Percentiles rank a stretch among this genome's conserved stretches.
phyloP scores from a whole-genome alignment of 2,113 vertebrate genomes.

The Nothobranchius furzeri region DNA sequence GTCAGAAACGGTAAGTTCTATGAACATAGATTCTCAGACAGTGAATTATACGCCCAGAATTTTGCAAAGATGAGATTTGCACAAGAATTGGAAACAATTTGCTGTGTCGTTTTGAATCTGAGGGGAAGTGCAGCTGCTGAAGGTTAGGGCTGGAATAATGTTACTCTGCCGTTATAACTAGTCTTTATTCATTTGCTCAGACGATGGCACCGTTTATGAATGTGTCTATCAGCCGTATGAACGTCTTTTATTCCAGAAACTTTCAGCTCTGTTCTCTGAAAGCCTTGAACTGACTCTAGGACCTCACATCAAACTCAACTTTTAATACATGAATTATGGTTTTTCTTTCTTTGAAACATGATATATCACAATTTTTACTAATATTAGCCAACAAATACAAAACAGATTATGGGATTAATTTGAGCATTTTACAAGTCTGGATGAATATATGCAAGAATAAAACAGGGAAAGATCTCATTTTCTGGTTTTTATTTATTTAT shows the following conservation, averaged over 20 bases:
- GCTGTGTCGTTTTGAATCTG: constrained; percentile 6
- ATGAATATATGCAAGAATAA: too few species aligned
- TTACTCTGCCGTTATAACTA: background rate
- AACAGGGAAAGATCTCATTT: too few species aligned
- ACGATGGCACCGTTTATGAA: background rate
- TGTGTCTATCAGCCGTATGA: background rate
- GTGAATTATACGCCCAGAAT: background rate
- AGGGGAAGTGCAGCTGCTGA: background rate
- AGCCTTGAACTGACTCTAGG: background rate
- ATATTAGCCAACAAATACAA: too few species aligned
- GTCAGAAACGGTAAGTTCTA: constrained; percentile 8
- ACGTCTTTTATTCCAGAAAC: too few species aligned
- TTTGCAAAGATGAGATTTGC: constrained; percentile 2
- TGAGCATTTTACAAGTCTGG: too few species aligned
- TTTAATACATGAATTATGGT: too few species aligned
- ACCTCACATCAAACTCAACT: background rate
- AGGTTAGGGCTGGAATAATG: background rate
- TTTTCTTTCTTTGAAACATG: too few species aligned
- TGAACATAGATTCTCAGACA: constrained; percentile 1
- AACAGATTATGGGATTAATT: too few species aligned
- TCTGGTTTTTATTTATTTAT: too few species aligned
- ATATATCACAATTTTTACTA: too few species aligned
- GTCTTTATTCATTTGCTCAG: background rate
- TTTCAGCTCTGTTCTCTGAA: too few species aligned
- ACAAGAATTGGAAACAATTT: constrained; percentile 7